Evolutionary conservation across 2,888 invertebrate species (phyloP).

Genomic region (Ryuthela nishihirai): DNA sequence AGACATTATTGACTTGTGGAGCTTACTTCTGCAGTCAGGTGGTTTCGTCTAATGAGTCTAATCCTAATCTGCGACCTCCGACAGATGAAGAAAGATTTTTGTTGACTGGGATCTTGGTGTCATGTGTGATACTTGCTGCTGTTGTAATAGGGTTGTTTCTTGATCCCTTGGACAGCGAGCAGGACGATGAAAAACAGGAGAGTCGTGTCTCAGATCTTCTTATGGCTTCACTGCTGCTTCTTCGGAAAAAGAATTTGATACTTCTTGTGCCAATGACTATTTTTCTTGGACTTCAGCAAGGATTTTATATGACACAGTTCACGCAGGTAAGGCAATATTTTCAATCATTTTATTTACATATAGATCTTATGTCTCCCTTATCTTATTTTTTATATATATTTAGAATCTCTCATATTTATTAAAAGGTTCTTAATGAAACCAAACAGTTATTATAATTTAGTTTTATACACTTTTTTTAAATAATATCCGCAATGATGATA

Average conservation of each 20-base stretch:
- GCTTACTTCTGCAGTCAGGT: constrained; percentile 17
- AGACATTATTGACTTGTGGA: constrained; percentile 10
- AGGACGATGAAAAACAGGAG: neutral
- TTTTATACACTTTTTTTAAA: too few relatives aligned
- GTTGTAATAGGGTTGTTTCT: constrained; percentile 80
- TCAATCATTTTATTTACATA: too few relatives aligned
- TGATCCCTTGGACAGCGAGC: constrained; percentile 81
- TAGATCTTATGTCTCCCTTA: too few relatives aligned
- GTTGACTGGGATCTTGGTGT: constrained; percentile 82
- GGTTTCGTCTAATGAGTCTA: constrained; percentile 7
- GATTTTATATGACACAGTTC: constrained; percentile 78
- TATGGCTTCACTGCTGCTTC: constrained; percentile 83
- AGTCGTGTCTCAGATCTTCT: constrained; percentile 57
- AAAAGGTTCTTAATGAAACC: too few relatives aligned
- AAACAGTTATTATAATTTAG: too few relatives aligned
- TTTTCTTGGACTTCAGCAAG: constrained; percentile 97
- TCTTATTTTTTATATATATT: too few relatives aligned
- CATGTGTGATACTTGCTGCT: constrained; percentile 79
- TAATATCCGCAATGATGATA: too few relatives aligned
- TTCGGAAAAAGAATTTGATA: constrained; percentile 86
- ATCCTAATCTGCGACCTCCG: constrained; percentile 68
- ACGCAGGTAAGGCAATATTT: constrained; percentile 55
- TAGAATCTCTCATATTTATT: too few relatives aligned
- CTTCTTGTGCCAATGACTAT: constrained; percentile 90
- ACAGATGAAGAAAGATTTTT: constrained; percentile 81